These are phyloP conservation scores for Xylocopa sonorina DNA, from an alignment of 1,140 invertebrate species.

Conservation along the genomic window DNA sequence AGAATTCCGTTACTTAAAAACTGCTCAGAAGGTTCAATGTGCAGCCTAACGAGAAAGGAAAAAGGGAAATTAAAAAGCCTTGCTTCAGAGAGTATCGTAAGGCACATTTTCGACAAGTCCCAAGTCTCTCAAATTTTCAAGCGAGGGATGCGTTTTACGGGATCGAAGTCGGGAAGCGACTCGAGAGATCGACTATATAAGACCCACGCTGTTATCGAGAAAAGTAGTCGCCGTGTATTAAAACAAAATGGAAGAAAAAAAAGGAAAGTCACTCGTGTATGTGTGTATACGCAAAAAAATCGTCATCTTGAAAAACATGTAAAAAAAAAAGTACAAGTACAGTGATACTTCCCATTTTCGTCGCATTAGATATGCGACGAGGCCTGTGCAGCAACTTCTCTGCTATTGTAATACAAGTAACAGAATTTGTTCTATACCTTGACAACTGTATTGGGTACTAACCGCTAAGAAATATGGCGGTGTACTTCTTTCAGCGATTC, in stretches of 20 bases:
- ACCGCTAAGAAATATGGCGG: slow-evolving; percentile 11
- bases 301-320: slow-evolving; percentile 4
- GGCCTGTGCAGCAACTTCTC: not conserved
- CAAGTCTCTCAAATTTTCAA: slow-evolving; percentile 52
- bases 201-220: slow-evolving; percentile 39
- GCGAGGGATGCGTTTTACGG: slow-evolving; percentile 23
- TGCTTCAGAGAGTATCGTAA: slow-evolving; percentile 67
- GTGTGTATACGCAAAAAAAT: not conserved
- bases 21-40: not conserved
- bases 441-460: slow-evolving; percentile 20
- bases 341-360: slow-evolving; percentile 11
- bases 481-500: slow-evolving; percentile 14
- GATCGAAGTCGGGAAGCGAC: slow-evolving; percentile 59
- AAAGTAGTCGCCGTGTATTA: slow-evolving; percentile 43
- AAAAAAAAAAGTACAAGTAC: slow-evolving; percentile 30
- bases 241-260: not conserved
- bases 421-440: not conserved
- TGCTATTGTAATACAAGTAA: not conserved
- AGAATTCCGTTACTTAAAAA: not conserved
- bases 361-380: not conserved
- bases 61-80: slow-evolving; percentile 27
- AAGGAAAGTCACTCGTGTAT: not conserved
- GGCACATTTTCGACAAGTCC: slow-evolving; percentile 71
- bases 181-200: slow-evolving; percentile 39
- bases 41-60: not conserved